A percentile compares a stretch with the other conserved stretches of the same genome.
Conservation (phyloP, 2,888 invertebrate species). For the Meloe dianella region DNA sequence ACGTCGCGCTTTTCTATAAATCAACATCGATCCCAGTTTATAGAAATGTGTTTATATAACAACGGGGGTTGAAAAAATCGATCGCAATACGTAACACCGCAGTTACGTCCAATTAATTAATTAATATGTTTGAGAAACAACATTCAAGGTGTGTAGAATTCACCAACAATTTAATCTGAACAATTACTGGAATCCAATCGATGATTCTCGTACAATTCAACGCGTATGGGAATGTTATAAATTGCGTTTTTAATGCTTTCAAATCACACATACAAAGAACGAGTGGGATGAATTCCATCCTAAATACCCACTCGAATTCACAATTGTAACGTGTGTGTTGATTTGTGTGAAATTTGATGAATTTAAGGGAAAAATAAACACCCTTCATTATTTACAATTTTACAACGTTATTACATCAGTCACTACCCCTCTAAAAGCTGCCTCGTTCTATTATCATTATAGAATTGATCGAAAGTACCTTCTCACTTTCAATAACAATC, state of each 20-base stretch:
- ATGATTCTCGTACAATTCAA: too few relatives aligned
- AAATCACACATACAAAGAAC: too few relatives aligned
- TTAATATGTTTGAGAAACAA: background rate
- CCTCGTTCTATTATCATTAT: background rate
- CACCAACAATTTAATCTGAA: too few relatives aligned
- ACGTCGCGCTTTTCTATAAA: background rate
- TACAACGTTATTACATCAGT: background rate
- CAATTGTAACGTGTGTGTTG: too few relatives aligned
- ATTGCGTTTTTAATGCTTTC: too few relatives aligned
- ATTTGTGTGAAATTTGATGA: too few relatives aligned
- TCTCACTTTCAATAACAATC: constrained; percentile 7
- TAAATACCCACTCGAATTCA: too few relatives aligned
- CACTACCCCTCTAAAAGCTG: background rate
- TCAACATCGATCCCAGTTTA: background rate
- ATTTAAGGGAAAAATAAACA: background rate
- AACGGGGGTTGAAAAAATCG: background rate
- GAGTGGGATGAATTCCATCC: too few relatives aligned
- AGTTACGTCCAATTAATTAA: background rate
- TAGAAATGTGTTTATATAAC: background rate
- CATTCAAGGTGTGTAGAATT: too few relatives aligned
- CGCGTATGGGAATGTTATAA: too few relatives aligned
- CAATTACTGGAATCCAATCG: too few relatives aligned
- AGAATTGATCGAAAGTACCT: background rate
- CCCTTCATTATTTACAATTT: background rate
- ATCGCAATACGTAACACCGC: background rate